Evolutionary conservation across 2,888 invertebrate species (phyloP).

Genomic region (Ischnura elegans): DNA sequence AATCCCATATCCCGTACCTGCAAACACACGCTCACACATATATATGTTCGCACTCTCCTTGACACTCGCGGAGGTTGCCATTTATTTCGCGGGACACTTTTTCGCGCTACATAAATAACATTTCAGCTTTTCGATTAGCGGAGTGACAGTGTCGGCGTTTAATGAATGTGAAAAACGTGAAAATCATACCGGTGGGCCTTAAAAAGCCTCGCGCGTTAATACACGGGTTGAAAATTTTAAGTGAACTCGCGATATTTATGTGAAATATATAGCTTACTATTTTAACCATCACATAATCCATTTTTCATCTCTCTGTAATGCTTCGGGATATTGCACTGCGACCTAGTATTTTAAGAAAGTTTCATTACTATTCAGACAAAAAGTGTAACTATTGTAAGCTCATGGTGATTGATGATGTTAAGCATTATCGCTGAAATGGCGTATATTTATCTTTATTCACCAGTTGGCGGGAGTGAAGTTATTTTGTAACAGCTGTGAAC

Average conservation of each 20-base stretch:
- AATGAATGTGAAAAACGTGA: slow-evolving; percentile 30
- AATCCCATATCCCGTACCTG: slow-evolving; percentile 18
- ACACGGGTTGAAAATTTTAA: neutral
- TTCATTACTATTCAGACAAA: too few species aligned
- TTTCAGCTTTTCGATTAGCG: slow-evolving; percentile 34
- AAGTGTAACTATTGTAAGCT: neutral
- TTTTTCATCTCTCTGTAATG: neutral
- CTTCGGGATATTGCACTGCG: neutral
- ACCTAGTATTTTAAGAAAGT: neutral
- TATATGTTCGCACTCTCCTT: neutral
- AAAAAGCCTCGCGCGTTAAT: slow-evolving; percentile 13
- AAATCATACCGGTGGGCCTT: neutral
- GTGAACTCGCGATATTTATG: neutral
- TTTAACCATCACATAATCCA: neutral
- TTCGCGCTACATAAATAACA: slow-evolving; percentile 24
- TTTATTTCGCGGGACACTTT: slow-evolving; percentile 15
- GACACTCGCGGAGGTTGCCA: neutral
- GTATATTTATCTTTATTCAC: too few species aligned
- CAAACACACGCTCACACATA: neutral
- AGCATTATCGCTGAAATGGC: too few species aligned
- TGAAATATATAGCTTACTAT: neutral
- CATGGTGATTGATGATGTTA: neutral
- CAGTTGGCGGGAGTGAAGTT: too few species aligned
- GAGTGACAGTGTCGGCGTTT: neutral
- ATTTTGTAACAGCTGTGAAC: too few species aligned